Percentiles rank a stretch among this genome's conserved stretches.
These are phyloP conservation scores for Phalacrocorax brasilianus DNA, from an alignment of 2,113 vertebrate species.

Conservation along the genomic window DNA sequence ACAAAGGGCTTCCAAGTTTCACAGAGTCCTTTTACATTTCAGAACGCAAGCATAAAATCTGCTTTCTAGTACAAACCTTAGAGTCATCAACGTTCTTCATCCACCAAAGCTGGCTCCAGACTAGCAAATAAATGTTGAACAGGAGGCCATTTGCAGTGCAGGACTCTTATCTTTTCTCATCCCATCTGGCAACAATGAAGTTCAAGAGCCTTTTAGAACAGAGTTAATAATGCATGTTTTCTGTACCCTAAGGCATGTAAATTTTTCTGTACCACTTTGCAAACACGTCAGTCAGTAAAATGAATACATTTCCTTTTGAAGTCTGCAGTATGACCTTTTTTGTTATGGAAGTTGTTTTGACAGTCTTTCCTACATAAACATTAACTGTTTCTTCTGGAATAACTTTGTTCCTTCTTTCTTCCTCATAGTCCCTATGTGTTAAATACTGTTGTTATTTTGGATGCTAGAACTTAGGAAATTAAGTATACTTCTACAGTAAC, in stretches of 20 bases:
- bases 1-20: not conserved
- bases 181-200: constrained; percentile 37
- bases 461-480: not conserved
- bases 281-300: not conserved
- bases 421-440: not conserved
- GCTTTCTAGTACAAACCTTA: constrained; percentile 26
- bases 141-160: constrained; percentile 7
- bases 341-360: not conserved
- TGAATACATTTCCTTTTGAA: not conserved
- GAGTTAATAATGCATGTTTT: not conserved
- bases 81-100: not conserved
- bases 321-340: not conserved
- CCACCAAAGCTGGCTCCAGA: not conserved
- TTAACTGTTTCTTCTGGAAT: not conserved
- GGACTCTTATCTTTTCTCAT: constrained; percentile 5
- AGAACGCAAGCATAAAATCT: not conserved
- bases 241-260: not conserved
- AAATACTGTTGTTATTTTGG: not conserved
- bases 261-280: not conserved
- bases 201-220: constrained; percentile 15
- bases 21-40: not conserved
- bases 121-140: not conserved
- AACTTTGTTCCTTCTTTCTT: not conserved
- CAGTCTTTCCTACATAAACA: not conserved
- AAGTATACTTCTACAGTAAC: not conserved